Base-by-base conservation (phyloP, 2,797 vertebrate species). In the Muscicapa striata region DNA sequence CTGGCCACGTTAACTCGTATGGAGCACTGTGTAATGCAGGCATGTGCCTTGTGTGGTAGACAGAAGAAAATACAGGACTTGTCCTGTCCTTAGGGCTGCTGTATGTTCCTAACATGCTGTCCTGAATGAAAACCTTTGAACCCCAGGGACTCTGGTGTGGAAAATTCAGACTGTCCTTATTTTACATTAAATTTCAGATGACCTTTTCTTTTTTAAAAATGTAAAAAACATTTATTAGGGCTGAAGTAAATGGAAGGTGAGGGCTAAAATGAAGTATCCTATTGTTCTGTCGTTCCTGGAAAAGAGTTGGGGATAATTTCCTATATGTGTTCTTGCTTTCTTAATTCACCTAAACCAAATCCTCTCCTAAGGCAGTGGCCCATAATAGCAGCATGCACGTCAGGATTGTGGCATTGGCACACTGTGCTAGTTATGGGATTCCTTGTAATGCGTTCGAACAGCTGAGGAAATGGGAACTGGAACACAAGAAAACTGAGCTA, bases 271-370 rank as follows among this genome's bases (percentile, higher is more conserved):
- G 24, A 82, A 32, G 18, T 43, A 84, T 90, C 30, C 13, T 62
- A 36, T 84, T 86, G 49, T 80, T 86, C 62, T 75, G 29, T 62
- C 0, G 0, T 69, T 87, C 51, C 55, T 69, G 51, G 59, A 84
- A 81, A 81, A 79, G 77, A 55, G 22, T 59, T 62, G 45, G 51
- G 66, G 51, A 59, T 82, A 63, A 72, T 92, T 68, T 78, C n/a
- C 36, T 75, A 14, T 64, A 51, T 0, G 0, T 70, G 49, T 36
- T 82, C 78, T 70, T 73, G 7, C 38, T 92, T 94, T 84, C 49
- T 49, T 87, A 89, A 64, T 40, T 94, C 63, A 84, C 94, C 73
- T 92, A 70, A 94, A 94, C 8, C 46, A 75, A 84, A 29, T 70
- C 29, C 7, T 91, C 27, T 95, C 79, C 82, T 83, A 84, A 87